Percentiles rank a stretch among this genome's conserved stretches.
phyloP scores from a whole-genome alignment of 2,797 vertebrate genomes.

The Sparus aurata region DNA sequence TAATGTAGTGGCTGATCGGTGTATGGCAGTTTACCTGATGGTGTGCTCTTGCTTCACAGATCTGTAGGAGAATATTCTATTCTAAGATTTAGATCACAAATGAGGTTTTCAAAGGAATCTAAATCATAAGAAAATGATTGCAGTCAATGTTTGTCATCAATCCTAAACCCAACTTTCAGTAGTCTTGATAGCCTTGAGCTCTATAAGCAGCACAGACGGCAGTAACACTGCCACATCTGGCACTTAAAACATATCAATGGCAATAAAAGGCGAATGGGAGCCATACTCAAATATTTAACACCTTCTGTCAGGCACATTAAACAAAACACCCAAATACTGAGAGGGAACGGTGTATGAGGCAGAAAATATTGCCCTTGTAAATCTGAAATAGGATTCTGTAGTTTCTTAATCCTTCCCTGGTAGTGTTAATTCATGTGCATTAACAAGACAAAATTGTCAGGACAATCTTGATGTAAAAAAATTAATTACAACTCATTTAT shows the following conservation, averaged over 20 bases:
- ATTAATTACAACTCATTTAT: not conserved
- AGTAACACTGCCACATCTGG: conserved; percentile 37
- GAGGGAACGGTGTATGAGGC: conserved; percentile 8
- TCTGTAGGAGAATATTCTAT: conserved; percentile 27
- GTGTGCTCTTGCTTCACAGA: conserved; percentile 31
- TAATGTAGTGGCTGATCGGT: too few species aligned
- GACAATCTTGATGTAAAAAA: not conserved
- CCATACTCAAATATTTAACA: conserved; percentile 47
- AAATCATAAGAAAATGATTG: conserved; percentile 19
- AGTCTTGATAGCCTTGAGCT: conserved; percentile 1
- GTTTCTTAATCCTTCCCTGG: not conserved
- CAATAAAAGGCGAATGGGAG: conserved; percentile 41
- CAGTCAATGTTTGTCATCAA: conserved; percentile 4
- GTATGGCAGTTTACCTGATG: conserved; percentile 1
- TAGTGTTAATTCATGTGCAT: not conserved
- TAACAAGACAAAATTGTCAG: not conserved
- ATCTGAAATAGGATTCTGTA: not conserved
- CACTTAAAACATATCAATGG: conserved; percentile 43
- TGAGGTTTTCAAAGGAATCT: conserved; percentile 21
- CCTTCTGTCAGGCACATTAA: conserved; percentile 36
- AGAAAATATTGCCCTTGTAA: conserved; percentile 13
- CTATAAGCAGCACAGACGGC: conserved; percentile 1
- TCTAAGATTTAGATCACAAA: conserved; percentile 29
- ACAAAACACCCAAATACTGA: conserved; percentile 27
- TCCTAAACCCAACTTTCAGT: conserved; percentile 9